Conservation (phyloP, 2,113 vertebrate genomes). For the Phrynocephalus versicolor region DNA sequence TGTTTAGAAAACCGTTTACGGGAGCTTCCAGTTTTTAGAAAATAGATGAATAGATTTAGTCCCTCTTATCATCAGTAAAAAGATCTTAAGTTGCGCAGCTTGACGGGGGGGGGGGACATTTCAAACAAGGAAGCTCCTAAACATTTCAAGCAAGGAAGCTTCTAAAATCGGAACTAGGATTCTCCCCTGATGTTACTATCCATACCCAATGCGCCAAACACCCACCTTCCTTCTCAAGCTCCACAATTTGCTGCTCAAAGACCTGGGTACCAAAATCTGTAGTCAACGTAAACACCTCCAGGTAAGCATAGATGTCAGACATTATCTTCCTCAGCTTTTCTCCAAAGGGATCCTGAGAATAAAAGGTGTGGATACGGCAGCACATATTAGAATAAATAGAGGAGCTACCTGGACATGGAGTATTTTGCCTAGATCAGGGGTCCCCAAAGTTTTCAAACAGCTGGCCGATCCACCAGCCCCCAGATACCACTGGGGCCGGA, state of each 20-base stretch:
- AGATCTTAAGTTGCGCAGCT: neutral
- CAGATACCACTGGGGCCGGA: too few species aligned
- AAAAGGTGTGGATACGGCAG: neutral
- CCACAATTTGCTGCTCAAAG: conserved; percentile 85
- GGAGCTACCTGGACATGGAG: too few species aligned
- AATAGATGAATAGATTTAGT: neutral
- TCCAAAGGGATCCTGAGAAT: conserved; percentile 87
- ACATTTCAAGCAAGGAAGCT: neutral
- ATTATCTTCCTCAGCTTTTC: conserved; percentile 84
- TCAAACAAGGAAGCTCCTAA: neutral
- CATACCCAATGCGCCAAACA: neutral
- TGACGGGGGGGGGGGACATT: neutral
- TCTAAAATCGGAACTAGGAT: neutral
- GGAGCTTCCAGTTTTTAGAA: neutral
- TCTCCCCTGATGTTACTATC: too few species aligned
- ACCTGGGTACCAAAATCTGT: conserved; percentile 81
- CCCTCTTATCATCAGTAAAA: neutral
- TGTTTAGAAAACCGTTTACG: neutral
- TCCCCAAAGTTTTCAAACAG: too few species aligned
- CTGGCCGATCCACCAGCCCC: too few species aligned
- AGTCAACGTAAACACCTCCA: conserved; percentile 39
- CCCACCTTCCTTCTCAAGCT: conserved; percentile 81
- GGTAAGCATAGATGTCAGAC: conserved; percentile 77
- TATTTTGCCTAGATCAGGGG: too few species aligned
- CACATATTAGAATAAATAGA: neutral